Conservation (phyloP, 2,888 invertebrate species). For the Sylvicola cinctus region DNA sequence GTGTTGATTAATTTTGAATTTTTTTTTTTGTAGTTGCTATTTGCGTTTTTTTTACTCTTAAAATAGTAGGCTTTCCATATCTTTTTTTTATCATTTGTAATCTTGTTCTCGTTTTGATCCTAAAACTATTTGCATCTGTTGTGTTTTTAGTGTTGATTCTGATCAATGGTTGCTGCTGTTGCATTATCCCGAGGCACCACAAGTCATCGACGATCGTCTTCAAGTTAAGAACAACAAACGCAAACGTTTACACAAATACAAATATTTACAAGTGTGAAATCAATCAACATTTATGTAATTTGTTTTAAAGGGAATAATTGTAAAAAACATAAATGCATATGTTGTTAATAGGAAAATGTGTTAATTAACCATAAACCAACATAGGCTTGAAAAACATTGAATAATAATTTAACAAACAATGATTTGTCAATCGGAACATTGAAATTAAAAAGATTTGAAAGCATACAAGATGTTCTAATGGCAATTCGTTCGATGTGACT, state of each 20-base stretch:
- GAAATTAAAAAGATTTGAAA: too few species aligned
- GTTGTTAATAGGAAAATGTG: too few species aligned
- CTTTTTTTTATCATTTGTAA: slow-evolving; percentile 1
- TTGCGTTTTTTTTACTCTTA: slow-evolving; percentile 8
- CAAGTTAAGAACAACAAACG: not conserved
- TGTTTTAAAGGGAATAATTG: too few species aligned
- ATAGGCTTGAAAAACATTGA: too few species aligned
- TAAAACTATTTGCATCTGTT: slow-evolving; percentile 5
- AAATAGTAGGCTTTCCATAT: slow-evolving; percentile 6
- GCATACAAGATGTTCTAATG: too few species aligned
- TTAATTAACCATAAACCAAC: too few species aligned
- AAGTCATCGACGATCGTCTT: slow-evolving; percentile 27
- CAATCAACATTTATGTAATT: too few species aligned
- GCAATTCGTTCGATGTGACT: too few species aligned
- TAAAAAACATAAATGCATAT: too few species aligned
- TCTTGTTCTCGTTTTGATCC: slow-evolving; percentile 7
- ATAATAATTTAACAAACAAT: too few species aligned
- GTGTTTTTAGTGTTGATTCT: not conserved
- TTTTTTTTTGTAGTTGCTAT: slow-evolving; percentile 8
- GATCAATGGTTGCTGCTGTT: not conserved
- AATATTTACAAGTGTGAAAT: too few species aligned
- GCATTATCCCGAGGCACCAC: slow-evolving; percentile 17
- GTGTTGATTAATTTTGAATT: slow-evolving; percentile 9
- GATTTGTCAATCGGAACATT: too few species aligned
- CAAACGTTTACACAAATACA: not conserved